These are phyloP conservation scores for Habroteleia sp. DNA, from an alignment of 2,888 invertebrate genomes.

Conservation along the genomic window DNA sequence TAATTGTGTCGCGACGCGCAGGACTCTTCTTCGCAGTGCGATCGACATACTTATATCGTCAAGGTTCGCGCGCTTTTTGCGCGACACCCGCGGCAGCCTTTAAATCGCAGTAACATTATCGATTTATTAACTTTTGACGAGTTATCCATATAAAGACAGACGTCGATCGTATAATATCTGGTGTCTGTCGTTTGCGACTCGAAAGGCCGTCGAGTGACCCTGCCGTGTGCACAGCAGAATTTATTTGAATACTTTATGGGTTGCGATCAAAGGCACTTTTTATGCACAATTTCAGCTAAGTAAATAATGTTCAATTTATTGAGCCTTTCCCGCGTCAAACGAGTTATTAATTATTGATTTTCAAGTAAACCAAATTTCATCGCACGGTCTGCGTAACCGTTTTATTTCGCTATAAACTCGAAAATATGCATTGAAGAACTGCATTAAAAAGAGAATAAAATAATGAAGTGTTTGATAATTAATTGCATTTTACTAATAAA, in stretches of 20 bases:
- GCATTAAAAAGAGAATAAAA: too few relatives aligned
- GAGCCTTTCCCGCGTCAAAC: neutral
- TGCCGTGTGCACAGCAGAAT: slow-evolving; percentile 33
- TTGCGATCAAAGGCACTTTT: slow-evolving; percentile 23
- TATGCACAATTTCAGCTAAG: slow-evolving; percentile 20
- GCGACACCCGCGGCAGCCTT: slow-evolving; percentile 35
- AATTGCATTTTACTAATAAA: too few relatives aligned
- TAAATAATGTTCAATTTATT: slow-evolving; percentile 36
- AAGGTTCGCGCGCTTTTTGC: slow-evolving; percentile 45
- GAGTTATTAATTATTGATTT: slow-evolving; percentile 23
- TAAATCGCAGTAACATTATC: slow-evolving; percentile 41
- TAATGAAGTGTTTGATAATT: too few relatives aligned
- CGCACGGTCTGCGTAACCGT: too few relatives aligned
- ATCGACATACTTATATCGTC: slow-evolving; percentile 30
- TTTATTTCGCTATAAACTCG: too few relatives aligned
- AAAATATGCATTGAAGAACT: too few relatives aligned
- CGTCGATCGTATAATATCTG: slow-evolving; percentile 49
- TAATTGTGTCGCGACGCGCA: slow-evolving; percentile 35
- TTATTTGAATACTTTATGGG: slow-evolving; percentile 30
- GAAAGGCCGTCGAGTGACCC: slow-evolving; percentile 53
- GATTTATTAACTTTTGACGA: slow-evolving; percentile 62
- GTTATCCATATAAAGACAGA: slow-evolving; percentile 57
- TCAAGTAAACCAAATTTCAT: slow-evolving; percentile 19
- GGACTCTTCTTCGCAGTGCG: slow-evolving; percentile 23
- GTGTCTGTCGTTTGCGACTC: slow-evolving; percentile 50